Conservation (phyloP, 2,797 vertebrate genomes). For the Chiloscyllium punctatum region DNA sequence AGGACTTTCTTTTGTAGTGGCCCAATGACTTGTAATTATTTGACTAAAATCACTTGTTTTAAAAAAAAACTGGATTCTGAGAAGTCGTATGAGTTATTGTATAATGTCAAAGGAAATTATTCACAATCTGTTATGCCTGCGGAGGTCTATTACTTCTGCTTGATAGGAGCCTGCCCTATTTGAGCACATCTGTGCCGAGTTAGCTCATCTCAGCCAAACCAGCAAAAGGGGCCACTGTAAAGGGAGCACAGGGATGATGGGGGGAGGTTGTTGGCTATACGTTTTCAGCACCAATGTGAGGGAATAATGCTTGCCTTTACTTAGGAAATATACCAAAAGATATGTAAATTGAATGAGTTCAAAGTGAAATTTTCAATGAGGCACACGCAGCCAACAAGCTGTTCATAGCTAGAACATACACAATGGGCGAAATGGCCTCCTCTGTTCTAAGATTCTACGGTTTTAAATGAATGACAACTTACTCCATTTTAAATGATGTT, state of each 20-base stretch:
- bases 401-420: neutral
- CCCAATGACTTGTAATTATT: neutral
- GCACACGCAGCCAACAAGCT: neutral
- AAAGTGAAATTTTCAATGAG: neutral
- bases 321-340: neutral
- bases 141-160: neutral
- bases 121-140: neutral
- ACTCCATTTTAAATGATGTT: neutral
- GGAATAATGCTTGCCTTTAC: neutral
- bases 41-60: neutral
- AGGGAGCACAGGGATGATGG: neutral
- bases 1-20: neutral
- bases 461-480: neutral
- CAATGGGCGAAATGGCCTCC: neutral
- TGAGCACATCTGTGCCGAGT: neutral
- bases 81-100: neutral
- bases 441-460: neutral
- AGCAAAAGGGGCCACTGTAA: neutral
- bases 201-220: neutral
- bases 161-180: neutral
- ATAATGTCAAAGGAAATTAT: neutral
- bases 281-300: neutral
- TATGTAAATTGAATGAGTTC: neutral
- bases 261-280: too few species aligned
- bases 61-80: neutral